phyloP scores from a whole-genome alignment of 2,113 vertebrate species.

The Strix aluco region DNA sequence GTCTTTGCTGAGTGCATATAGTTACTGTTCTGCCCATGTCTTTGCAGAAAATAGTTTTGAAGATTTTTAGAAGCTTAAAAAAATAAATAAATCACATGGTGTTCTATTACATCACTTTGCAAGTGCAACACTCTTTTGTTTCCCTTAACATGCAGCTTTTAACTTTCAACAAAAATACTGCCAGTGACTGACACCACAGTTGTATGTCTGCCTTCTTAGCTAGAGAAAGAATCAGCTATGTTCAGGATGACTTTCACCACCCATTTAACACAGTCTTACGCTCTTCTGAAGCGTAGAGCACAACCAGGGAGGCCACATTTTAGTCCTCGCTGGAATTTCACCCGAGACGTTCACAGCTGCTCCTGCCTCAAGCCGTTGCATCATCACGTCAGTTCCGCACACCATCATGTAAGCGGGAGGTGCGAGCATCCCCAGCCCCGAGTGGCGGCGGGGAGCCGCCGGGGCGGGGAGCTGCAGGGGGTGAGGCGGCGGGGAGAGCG shows the following conservation, averaged over 20 bases:
- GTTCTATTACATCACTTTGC: not conserved
- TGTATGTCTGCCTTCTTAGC: not conserved
- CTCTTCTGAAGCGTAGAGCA: not conserved
- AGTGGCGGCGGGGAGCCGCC: not conserved
- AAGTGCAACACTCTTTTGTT: not conserved
- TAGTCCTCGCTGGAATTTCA: not conserved
- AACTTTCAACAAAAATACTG: not conserved
- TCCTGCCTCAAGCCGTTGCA: not conserved
- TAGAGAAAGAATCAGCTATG: not conserved
- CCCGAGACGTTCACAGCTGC: not conserved
- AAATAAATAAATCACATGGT: not conserved
- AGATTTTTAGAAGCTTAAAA: not conserved
- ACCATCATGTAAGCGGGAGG: fast-evolving
- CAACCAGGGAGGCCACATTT: not conserved
- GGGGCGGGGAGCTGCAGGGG: not conserved
- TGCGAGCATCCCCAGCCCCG: too few relatives aligned
- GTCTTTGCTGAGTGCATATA: not conserved
- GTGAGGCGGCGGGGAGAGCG: too few relatives aligned
- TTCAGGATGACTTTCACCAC: not conserved
- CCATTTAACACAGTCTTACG: not conserved
- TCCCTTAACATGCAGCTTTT: not conserved
- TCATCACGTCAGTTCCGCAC: fast-evolving
- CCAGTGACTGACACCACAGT: not conserved
- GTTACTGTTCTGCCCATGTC: not conserved
- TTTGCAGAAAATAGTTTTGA: not conserved